These are phyloP conservation scores for Melanotaenia duboulayi DNA, from an alignment of 2,113 vertebrate genomes.

Conservation along the genomic window DNA sequence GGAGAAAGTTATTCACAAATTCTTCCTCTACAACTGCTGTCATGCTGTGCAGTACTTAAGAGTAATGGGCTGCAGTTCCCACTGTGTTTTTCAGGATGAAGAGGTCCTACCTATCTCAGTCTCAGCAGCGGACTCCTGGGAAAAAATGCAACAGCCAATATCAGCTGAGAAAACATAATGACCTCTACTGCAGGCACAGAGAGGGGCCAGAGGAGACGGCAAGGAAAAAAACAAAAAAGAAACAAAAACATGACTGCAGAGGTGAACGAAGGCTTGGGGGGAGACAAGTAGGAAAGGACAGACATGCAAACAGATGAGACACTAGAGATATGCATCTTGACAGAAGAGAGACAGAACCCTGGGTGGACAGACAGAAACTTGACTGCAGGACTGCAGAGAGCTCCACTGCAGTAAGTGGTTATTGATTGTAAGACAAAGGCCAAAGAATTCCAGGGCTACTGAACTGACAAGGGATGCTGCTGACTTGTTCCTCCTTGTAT, in stretches of 20 bases:
- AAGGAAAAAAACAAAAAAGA: background rate
- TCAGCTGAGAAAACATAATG: conserved; percentile 56
- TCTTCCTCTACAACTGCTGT: conserved; percentile 31
- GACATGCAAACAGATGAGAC: conserved; percentile 44
- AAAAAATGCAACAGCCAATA: conserved; percentile 41
- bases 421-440: conserved; percentile 71
- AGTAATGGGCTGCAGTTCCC: conserved; percentile 48
- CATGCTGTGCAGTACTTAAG: conserved; percentile 19
- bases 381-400: conserved; percentile 48
- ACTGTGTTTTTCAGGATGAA: conserved; percentile 28
- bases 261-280: conserved; percentile 33
- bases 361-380: conserved; percentile 37
- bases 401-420: conserved; percentile 73
- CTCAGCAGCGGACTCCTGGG: conserved; percentile 28
- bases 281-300: conserved; percentile 13
- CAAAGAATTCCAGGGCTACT: conserved; percentile 40
- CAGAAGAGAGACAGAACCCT: conserved; percentile 41
- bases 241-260: conserved; percentile 55
- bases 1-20: conserved; percentile 26
- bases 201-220: conserved; percentile 19
- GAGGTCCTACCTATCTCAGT: conserved; percentile 36
- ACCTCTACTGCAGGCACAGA: conserved; percentile 63
- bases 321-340: conserved; percentile 34
- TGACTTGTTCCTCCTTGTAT: conserved; percentile 26
- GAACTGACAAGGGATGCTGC: conserved; percentile 49